Evolutionary conservation across 2,888 invertebrate genomes (phyloP).

Genomic region (Synergus umbraculus): DNA sequence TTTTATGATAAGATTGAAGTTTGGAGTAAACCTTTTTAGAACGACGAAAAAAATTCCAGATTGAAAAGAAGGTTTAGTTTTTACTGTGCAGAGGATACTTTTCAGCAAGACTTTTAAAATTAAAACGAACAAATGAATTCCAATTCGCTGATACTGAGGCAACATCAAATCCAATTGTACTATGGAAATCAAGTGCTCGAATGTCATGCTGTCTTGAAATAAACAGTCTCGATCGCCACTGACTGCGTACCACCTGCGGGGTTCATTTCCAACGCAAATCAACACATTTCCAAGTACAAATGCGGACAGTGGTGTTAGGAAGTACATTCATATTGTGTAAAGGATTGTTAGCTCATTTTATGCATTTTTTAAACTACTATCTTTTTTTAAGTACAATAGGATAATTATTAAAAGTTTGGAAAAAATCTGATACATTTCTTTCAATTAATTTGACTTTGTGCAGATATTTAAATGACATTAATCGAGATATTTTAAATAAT

Average conservation of each 20-base stretch:
- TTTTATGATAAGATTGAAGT: too few relatives aligned
- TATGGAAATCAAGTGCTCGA: conserved; percentile 42
- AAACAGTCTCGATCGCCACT: conserved; percentile 32
- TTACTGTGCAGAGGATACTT: not conserved
- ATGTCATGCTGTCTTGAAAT: conserved; percentile 41
- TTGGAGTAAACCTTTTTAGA: too few relatives aligned
- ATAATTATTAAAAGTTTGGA: not conserved
- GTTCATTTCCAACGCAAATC: conserved; percentile 71
- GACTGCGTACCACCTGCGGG: conserved; percentile 37
- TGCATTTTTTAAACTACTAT: not conserved
- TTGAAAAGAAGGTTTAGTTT: too few relatives aligned
- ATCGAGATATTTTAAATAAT: too few relatives aligned
- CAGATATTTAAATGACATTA: too few relatives aligned
- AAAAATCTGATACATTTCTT: not conserved
- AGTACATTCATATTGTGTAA: not conserved
- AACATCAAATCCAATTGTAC: not conserved
- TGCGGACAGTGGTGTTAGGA: conserved; percentile 33
- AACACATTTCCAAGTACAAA: conserved; percentile 59
- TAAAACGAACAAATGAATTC: not conserved
- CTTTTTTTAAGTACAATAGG: not conserved
- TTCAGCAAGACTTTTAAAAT: not conserved
- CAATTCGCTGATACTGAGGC: not conserved
- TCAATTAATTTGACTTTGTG: not conserved
- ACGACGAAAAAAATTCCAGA: too few relatives aligned
- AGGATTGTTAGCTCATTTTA: not conserved